Base-by-base conservation (phyloP, 2,113 vertebrate genomes). In the Pteropus alecto region DNA sequence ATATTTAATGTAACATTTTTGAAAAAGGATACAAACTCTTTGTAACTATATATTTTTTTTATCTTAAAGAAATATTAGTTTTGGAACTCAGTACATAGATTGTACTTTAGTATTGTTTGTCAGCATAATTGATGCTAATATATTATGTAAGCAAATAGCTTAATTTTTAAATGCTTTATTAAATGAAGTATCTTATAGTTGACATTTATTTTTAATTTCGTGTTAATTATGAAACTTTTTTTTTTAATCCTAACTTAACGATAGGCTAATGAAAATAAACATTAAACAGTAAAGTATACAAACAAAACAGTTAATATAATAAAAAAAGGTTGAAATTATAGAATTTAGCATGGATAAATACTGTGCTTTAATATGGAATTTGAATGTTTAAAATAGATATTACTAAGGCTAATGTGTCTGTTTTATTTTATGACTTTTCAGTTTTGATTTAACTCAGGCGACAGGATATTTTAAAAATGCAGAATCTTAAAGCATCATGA, bases 391-490 rank as follows among this genome's bases (percentile, higher is more conserved):
- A 92, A 85, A 77, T 93, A 94, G 61, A 43, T 65, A 35, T 94
- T 89, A 77, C 43, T 82, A 16, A 93, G 22, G 21, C n/a, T 73
- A 46, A 12, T 86, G 1, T 87, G 33, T 81, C 38, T 56, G 16
- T 90, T 73, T 79, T 82, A 12, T 89, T 96, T 93, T 86, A 78
- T 90, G 71, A 78, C 22, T 93, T 95, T 41, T 92, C 33, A 91
- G 10, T 92, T 96, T 90, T 76, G 65, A 81, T 83, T 96, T 95
- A 90, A 73, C 54, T 70, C 83, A 88, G 51, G 51, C 90, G 63
- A 87, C 24, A 92, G 21, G n/a, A 35, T n/a, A 78, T 94, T 96
- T 96, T 87, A 38, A 93, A 95, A 96, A 86, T 92, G n/a, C 61
- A 89, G 24, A 95, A 48, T 83, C 73, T 93, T 86, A 65, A 83